phyloP scores from a whole-genome alignment of 1,140 invertebrate species.

The Stegodyphus dumicola region DNA sequence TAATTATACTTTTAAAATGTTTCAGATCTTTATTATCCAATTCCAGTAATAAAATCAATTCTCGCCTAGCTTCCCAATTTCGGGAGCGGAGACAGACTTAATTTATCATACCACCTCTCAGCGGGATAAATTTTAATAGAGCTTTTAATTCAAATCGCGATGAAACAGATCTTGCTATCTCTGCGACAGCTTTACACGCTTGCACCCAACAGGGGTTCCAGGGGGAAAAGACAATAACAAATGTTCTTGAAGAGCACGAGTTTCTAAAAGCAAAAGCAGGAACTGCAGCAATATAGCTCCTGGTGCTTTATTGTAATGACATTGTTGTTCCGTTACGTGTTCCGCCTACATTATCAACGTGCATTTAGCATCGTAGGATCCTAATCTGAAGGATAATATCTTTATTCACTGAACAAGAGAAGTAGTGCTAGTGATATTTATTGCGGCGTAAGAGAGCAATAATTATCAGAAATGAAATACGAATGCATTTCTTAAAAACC shows the following conservation, averaged over 20 bases:
- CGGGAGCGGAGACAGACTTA: constrained; percentile 5
- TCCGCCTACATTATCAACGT: background rate
- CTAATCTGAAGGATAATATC: background rate
- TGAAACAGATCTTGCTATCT: constrained; percentile 18
- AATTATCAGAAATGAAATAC: too few species aligned
- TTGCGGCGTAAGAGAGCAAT: too few species aligned
- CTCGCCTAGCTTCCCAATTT: constrained; percentile 23
- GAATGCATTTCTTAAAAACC: too few species aligned
- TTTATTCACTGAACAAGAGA: background rate
- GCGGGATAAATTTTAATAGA: constrained; percentile 48
- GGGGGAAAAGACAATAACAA: constrained; percentile 15
- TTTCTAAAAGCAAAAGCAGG: constrained; percentile 18
- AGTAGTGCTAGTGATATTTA: too few species aligned
- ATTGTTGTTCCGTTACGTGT: constrained; percentile 9
- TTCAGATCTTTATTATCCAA: constrained; percentile 30
- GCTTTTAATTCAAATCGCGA: constrained; percentile 42
- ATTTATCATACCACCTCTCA: constrained; percentile 36
- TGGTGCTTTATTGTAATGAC: constrained; percentile 43
- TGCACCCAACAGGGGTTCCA: constrained; percentile 18
- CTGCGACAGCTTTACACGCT: constrained; percentile 47
- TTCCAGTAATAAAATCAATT: constrained; percentile 49
- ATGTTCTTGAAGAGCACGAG: constrained; percentile 9
- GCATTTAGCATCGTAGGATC: background rate
- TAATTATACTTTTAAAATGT: constrained; percentile 48
- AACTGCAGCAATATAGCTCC: constrained; percentile 16